Percentiles rank a stretch among this genome's conserved stretches.
Evolutionary conservation across 2,888 invertebrate species (phyloP).

Genomic region (Myathropa florea): DNA sequence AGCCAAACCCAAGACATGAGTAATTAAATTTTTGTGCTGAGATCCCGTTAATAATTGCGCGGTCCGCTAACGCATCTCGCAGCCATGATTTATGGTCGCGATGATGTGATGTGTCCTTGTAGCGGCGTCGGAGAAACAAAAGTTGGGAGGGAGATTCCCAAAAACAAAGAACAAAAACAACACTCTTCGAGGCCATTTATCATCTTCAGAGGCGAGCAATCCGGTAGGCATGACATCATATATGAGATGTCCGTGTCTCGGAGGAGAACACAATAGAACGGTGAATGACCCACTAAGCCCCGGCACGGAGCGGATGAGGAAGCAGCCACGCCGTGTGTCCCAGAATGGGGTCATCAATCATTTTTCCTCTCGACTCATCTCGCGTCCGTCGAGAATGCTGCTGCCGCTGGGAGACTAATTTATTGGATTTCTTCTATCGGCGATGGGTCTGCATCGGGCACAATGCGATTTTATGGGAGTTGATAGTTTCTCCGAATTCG

Average conservation of each 20-base stretch:
- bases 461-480: slow-evolving; percentile 48
- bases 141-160: background rate
- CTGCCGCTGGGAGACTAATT: slow-evolving; percentile 43
- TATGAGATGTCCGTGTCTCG: slow-evolving; percentile 49
- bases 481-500: slow-evolving; percentile 31
- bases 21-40: slow-evolving; percentile 54
- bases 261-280: slow-evolving; percentile 44
- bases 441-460: background rate
- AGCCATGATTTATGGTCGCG: slow-evolving; percentile 49
- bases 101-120: slow-evolving; percentile 67
- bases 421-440: slow-evolving; percentile 35
- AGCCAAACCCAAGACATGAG: slow-evolving; percentile 26
- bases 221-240: slow-evolving; percentile 64
- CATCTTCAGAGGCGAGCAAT: slow-evolving; percentile 46
- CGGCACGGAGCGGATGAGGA: background rate
- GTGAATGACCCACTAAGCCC: slow-evolving; percentile 58
- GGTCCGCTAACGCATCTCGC: slow-evolving; percentile 2
- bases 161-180: slow-evolving; percentile 20
- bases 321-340: slow-evolving; percentile 8
- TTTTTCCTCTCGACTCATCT: slow-evolving; percentile 33
- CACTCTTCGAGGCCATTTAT: slow-evolving; percentile 48
- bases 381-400: slow-evolving; percentile 19
- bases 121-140: slow-evolving; percentile 14
- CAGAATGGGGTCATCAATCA: slow-evolving; percentile 63
- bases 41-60: slow-evolving; percentile 48